Evolutionary conservation across 1,140 invertebrate genomes (phyloP).

Genomic region (Meloidogyne exigua): DNA sequence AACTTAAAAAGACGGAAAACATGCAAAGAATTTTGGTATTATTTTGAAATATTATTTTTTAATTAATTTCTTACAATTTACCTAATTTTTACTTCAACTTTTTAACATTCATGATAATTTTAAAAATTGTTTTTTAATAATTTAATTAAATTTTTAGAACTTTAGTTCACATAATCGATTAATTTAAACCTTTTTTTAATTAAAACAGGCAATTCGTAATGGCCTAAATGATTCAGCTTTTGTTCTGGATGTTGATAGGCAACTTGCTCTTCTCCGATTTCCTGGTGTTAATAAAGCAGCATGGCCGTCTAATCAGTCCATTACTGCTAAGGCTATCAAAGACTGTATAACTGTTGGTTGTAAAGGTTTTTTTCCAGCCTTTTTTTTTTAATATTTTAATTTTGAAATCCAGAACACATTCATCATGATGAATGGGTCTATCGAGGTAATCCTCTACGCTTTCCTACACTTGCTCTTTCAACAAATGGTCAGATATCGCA

Average conservation of each 20-base stretch:
- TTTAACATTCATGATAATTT: too few relatives aligned
- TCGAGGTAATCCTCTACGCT: constrained; percentile 28
- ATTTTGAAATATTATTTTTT: neutral
- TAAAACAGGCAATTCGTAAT: constrained; percentile 24
- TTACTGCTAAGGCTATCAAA: neutral
- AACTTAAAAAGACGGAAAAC: constrained; percentile 33
- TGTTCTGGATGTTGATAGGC: constrained; percentile 35
- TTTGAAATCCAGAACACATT: constrained; percentile 14
- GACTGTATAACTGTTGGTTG: constrained; percentile 29
- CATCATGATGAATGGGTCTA: constrained; percentile 38
- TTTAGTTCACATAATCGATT: neutral
- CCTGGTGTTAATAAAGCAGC: constrained; percentile 15
- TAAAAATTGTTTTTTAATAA: too few relatives aligned
- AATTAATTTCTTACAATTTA: too few relatives aligned
- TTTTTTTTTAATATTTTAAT: neutral
- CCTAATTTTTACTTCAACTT: too few relatives aligned
- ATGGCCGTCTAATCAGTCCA: neutral
- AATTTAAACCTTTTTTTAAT: neutral
- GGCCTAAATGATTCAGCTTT: constrained; percentile 31
- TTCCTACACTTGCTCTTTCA: constrained; percentile 28
- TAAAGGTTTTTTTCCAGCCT: neutral
- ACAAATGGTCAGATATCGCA: neutral
- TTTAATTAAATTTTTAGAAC: too few relatives aligned
- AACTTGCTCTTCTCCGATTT: constrained; percentile 31
- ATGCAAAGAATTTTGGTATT: constrained; percentile 28